These are phyloP conservation scores for Melangyna quadrimaculata DNA, from an alignment of 2,888 invertebrate species.

Conservation along the genomic window DNA sequence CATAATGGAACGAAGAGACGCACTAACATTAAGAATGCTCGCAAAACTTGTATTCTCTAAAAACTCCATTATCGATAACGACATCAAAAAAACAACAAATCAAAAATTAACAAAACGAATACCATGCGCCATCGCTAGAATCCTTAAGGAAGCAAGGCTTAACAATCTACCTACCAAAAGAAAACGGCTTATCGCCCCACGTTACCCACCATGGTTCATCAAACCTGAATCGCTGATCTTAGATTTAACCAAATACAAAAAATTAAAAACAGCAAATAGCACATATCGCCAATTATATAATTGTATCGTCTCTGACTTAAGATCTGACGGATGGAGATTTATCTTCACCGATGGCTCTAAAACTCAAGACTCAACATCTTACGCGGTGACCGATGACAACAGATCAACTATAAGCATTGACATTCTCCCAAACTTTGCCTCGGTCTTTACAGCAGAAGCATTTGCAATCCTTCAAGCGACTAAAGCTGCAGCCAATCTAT, in stretches of 20 bases:
- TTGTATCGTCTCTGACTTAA: no score
- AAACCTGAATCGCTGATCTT: no score
- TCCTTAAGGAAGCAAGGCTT: background rate
- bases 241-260: no score
- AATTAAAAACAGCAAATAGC: no score
- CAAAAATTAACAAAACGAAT: background rate
- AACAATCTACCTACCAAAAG: background rate
- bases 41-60: background rate
- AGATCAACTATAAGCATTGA: background rate
- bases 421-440: no score
- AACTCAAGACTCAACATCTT: background rate
- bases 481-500: background rate
- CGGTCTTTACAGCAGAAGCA: constrained; percentile 15
- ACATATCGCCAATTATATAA: no score
- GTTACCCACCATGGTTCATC: background rate
- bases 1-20: no score
- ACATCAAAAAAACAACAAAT: background rate
- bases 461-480: background rate
- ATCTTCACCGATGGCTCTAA: constrained; percentile 2
- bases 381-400: background rate
- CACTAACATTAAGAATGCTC: background rate
- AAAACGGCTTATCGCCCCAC: background rate
- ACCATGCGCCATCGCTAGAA: background rate
- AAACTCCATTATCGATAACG: constrained; percentile 2
- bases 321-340: background rate